A percentile compares a stretch with the other conserved stretches of the same genome.
Conservation (phyloP, 2,113 vertebrate genomes). For the Otolemur garnettii region DNA sequence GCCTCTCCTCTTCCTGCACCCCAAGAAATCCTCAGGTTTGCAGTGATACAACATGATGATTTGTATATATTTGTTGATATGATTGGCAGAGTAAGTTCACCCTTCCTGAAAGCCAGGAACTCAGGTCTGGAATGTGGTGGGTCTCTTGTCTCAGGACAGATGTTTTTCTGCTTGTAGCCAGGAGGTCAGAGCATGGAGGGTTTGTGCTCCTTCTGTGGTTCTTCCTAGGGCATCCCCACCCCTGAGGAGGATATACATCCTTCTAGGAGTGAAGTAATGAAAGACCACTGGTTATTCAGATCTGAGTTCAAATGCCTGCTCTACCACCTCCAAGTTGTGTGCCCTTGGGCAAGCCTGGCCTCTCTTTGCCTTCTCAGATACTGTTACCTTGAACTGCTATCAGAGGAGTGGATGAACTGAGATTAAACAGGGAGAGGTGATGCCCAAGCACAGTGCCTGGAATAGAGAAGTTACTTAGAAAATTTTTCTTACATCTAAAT, state of each 20-base stretch:
- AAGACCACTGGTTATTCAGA: neutral
- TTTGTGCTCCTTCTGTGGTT: neutral
- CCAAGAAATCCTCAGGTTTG: neutral
- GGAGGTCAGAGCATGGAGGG: neutral
- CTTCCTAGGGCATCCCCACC: neutral
- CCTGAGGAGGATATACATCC: neutral
- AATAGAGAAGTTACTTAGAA: neutral
- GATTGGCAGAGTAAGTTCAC: neutral
- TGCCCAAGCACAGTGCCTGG: neutral
- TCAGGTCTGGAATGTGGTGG: rapidly evolving
- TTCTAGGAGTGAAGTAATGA: neutral
- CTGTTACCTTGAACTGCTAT: too few relatives aligned
- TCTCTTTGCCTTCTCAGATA: conserved; percentile 24
- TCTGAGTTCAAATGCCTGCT: neutral
- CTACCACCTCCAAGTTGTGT: neutral
- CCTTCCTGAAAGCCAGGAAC: neutral
- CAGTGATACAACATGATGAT: rapidly evolving
- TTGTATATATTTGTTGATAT: rapidly evolving
- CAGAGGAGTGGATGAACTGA: neutral
- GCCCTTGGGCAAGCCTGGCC: neutral
- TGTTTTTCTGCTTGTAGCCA: neutral
- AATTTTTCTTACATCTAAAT: neutral
- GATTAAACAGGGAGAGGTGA: neutral
- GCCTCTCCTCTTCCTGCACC: conserved; percentile 70
- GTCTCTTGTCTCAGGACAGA: neutral